Evolutionary conservation across 2,113 vertebrate species (phyloP), one percentile per base, ranked within the genome.

Genomic region (Syrmaticus mikado): DNA sequence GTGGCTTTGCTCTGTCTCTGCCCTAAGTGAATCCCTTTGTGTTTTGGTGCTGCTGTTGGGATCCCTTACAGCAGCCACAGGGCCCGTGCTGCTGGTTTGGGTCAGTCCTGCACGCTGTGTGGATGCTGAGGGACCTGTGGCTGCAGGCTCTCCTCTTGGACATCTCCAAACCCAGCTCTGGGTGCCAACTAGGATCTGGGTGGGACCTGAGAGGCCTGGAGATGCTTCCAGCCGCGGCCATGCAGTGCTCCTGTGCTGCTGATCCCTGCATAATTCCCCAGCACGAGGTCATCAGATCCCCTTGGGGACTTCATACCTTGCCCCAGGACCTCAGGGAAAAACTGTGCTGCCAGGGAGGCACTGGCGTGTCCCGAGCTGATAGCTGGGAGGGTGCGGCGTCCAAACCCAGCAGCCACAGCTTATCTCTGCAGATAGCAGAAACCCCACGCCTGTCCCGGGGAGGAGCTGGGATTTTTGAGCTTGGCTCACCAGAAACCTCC

Each of bases 361-460:
- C 8, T 27, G 13, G 60, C 8, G 9, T n/a, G 65, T 27, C 43
- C 30, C 10, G 14, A 21, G 30, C 28, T 21, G 32, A 68, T 34
- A 46, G 21, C 32, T 17, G 15, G 21, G 21, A 36, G 61, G 70
- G 55, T 73, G 48, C 74, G 28, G 66, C 18, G 36, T 40, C 36
- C 55, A 3, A 21, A 62, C 4, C 7, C 53, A 40, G 61, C 10
- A 14, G 8, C 57, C 32, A 64, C 2, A 10, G 46, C 45, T 82
- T 85, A 75, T 85, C 66, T 71, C 13, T 22, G 46, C 55, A 36
- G 25, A 6, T n/a, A 2, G 2, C 60, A 32, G 70, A 30, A 22
- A 21, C 5, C 68, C 21, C 20, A 48, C 0, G 2, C 68, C 1
- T 14, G 65, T 1, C 6, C 18, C 34, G 45, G 20, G 52, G 55